Evolutionary conservation across 2,113 vertebrate species (phyloP).

Genomic region (Acinonyx jubatus): DNA sequence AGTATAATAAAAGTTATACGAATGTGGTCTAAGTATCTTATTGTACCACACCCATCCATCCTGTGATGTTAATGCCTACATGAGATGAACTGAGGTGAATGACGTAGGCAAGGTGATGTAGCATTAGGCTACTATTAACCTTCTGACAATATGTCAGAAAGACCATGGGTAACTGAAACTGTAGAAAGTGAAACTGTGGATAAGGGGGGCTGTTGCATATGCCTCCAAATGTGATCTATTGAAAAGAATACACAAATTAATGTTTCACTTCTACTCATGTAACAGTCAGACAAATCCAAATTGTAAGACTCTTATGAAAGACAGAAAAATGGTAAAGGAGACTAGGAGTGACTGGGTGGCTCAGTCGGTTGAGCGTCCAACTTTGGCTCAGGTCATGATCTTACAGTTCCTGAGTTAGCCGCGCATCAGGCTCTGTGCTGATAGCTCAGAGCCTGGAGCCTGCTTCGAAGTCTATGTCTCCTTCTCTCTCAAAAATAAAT

Average conservation of each 20-base stretch:
- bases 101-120: background rate
- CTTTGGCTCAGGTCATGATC: too few relatives aligned
- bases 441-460: too few relatives aligned
- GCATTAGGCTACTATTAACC: background rate
- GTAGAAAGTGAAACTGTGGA: background rate
- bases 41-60: background rate
- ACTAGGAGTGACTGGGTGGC: background rate
- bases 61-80: background rate
- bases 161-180: background rate
- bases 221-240: background rate
- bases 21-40: background rate
- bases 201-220: background rate
- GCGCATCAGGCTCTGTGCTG: too few relatives aligned
- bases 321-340: background rate
- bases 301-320: background rate
- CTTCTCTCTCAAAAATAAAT: too few relatives aligned
- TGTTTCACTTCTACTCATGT: background rate
- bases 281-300: background rate
- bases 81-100: background rate
- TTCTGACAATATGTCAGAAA: background rate
- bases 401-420: too few relatives aligned
- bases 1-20: background rate
- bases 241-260: background rate
- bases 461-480: too few relatives aligned
- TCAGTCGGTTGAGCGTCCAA: too few relatives aligned